Base-by-base conservation (phyloP, 2,888 invertebrate genomes). In the Carterocephalus palaemon region DNA sequence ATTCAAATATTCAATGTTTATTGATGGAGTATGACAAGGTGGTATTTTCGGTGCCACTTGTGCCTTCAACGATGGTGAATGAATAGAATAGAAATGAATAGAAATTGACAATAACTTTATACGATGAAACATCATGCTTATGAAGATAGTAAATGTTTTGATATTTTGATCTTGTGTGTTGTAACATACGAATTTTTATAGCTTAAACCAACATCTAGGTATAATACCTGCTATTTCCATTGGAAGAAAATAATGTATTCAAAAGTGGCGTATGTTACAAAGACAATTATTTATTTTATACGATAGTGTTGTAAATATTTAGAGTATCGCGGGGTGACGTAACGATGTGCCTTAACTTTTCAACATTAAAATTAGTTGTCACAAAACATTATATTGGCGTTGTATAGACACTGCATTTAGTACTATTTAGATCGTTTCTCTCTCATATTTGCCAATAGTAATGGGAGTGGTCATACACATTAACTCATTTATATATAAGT, bases 401-500 rank as follows among this genome's bases (percentile, higher is more conserved):
- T 49, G 45, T 46, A 48, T 42, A 23, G 23, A 43, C 29, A 45
- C 51, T 56, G 52, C 50, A 49, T 53, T 51, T 50, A 53, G 48
- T 51, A 47, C 41, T 50, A 33, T 47, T 36, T 29, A 37, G 34
- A 23, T 33, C 38, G 46, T 31, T 41, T 39, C 36, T 23, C 38
- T 46, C 51, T 51, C 51, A 53, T 53, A 45, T 54, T 53, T n/a
- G 46, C 39, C 51, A 37, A 16, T 29, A 33, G 37, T 8, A n/a
- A n/a, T 5, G 17, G 8, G 16, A 12, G 28, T 15, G 15, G 28
- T 28, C 28, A n/a, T 28, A 28, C 9, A 34, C 34, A 34, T n/a
- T 1, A n/a, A n/a, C n/a, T n/a, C n/a, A n/a, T n/a, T n/a, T n/a
- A n/a, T n/a, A n/a, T n/a, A n/a, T n/a, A n/a, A n/a, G n/a, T n/a